These are phyloP conservation scores for Aporrectodea caliginosa DNA, from an alignment of 1,140 invertebrate genomes.

Conservation along the genomic window DNA sequence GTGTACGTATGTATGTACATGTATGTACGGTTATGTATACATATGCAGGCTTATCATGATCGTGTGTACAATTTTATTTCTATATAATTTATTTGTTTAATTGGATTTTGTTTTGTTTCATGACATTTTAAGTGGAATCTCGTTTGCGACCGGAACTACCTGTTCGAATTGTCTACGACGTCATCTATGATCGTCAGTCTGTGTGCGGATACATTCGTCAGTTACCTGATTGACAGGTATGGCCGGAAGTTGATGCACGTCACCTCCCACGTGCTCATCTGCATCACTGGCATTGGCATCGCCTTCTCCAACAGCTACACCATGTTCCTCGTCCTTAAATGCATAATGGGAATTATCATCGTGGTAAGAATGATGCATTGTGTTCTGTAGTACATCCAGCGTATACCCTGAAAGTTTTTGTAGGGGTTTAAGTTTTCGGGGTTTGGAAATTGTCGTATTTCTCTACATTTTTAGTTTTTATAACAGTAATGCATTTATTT, in stretches of 20 bases:
- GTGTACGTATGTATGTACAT: neutral
- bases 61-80: too few relatives aligned
- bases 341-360: neutral
- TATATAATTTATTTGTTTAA: too few relatives aligned
- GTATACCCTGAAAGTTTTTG: too few relatives aligned
- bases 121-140: conserved; percentile 6
- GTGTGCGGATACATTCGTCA: neutral
- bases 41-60: neutral
- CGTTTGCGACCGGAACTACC: conserved; percentile 14
- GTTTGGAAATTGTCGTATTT: too few relatives aligned
- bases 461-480: too few relatives aligned
- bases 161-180: conserved; percentile 1
- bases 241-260: conserved; percentile 11
- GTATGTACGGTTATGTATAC: neutral
- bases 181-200: neutral
- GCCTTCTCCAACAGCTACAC: neutral
- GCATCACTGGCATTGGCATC: neutral
- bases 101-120: too few relatives aligned
- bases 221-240: conserved; percentile 7
- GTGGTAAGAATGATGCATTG: too few relatives aligned
- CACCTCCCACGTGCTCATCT: conserved; percentile 15
- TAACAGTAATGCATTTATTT: too few relatives aligned
- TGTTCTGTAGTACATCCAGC: too few relatives aligned
- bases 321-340: neutral
- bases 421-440: too few relatives aligned